Evolutionary conservation across 2,888 invertebrate species (phyloP).

Genomic region (Junonia oenone): DNA sequence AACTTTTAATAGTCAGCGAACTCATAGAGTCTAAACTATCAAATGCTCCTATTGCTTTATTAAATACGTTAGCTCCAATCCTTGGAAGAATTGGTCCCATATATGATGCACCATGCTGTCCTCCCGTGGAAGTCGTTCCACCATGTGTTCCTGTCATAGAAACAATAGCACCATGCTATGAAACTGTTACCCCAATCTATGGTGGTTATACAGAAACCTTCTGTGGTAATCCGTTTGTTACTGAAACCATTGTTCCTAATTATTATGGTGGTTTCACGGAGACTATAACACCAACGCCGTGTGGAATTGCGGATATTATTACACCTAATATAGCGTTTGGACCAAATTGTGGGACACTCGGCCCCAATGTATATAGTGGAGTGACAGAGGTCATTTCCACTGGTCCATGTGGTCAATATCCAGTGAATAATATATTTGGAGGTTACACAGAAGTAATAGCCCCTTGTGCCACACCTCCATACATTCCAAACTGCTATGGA

Average conservation of each 20-base stretch:
- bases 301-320: slow-evolving; percentile 21
- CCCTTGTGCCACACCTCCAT: slow-evolving; percentile 11
- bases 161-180: slow-evolving; percentile 24
- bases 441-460: slow-evolving; percentile 22
- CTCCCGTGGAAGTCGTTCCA: slow-evolving; percentile 22
- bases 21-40: slow-evolving; percentile 39
- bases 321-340: slow-evolving; percentile 6
- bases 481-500: slow-evolving; percentile 14
- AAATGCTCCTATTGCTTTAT: slow-evolving; percentile 11
- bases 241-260: slow-evolving; percentile 18
- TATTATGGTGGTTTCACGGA: slow-evolving; percentile 21
- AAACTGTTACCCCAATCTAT: slow-evolving; percentile 15
- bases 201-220: slow-evolving; percentile 20
- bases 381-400: slow-evolving; percentile 17
- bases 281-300: slow-evolving; percentile 8
- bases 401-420: slow-evolving; percentile 13
- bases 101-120: slow-evolving; percentile 19
- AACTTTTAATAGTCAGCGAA: slow-evolving; percentile 53
- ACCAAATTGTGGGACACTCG: slow-evolving; percentile 4
- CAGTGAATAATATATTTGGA: slow-evolving; percentile 5
- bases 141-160: slow-evolving; percentile 25
- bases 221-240: slow-evolving; percentile 12
- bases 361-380: slow-evolving; percentile 19
- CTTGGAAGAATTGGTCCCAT: slow-evolving; percentile 23
- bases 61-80: slow-evolving; percentile 22